These are phyloP conservation scores for Erebia aethiops DNA, from an alignment of 2,888 invertebrate genomes.

Conservation along the genomic window DNA sequence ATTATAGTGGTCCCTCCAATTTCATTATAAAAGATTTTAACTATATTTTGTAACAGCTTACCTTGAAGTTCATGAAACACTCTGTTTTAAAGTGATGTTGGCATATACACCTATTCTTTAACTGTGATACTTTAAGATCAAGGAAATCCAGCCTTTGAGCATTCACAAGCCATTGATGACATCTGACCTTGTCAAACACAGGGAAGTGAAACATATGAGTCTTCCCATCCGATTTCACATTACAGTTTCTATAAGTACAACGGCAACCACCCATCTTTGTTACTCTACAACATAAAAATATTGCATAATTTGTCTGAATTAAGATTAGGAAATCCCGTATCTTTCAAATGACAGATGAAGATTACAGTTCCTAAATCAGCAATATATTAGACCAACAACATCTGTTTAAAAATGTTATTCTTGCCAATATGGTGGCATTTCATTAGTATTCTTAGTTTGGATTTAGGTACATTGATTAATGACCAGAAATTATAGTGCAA, in stretches of 20 bases:
- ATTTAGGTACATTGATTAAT: too few species aligned
- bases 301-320: background rate
- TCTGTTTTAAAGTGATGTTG: constrained; percentile 83
- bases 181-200: constrained; percentile 82
- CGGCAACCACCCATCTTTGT: constrained; percentile 83
- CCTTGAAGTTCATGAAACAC: constrained; percentile 80
- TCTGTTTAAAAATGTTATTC: too few species aligned
- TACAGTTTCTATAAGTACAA: constrained; percentile 82
- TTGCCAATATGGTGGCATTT: too few species aligned
- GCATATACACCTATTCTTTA: constrained; percentile 84
- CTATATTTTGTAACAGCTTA: constrained; percentile 43
- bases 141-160: constrained; percentile 78
- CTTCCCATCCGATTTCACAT: constrained; percentile 73
- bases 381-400: too few species aligned
- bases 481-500: too few species aligned
- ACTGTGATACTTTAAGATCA: constrained; percentile 80
- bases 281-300: constrained; percentile 3
- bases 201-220: constrained; percentile 85
- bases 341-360: too few species aligned
- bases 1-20: too few species aligned
- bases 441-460: too few species aligned
- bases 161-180: constrained; percentile 83
- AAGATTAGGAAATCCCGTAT: too few species aligned
- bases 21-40: too few species aligned
- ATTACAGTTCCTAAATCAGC: too few species aligned